Base-by-base conservation (phyloP, 2,888 invertebrate species). In the Eurytoma adleriae region DNA sequence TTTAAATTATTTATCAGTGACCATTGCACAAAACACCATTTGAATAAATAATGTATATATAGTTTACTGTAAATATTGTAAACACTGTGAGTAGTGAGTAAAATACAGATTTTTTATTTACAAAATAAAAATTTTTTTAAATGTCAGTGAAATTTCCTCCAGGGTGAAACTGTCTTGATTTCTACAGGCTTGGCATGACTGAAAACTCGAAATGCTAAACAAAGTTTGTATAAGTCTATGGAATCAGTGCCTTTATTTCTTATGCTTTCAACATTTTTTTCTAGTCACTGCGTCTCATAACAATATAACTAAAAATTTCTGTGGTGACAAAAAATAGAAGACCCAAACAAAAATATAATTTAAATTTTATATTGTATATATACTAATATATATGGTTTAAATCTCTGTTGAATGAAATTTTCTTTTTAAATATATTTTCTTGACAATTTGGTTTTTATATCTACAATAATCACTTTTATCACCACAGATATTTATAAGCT, bases 21-120 rank as follows among this genome's bases (percentile, higher is more conserved):
- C 77, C 76, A 61, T 82, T 79, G 71, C 20, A 56, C 12, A 66
- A 40, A 10, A 69, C 16, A n/a, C 18, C 13, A 78, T 59, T 72
- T 52, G 30, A 69, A 84, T 70, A 79, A 74, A 81, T 70, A 67
- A 74, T 75, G 73, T 71, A 80, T 74, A 78, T 73, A 74, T 73
- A 73, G 27, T 73, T 72, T 73, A 71, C 52, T 73, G 69, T 78
- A 78, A 77, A 79, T 79, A 80, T 70, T 40, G 68, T 67, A 79
- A 48, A 18, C 70, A 4, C 14, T 12, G 30, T 57, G 30, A 16
- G 18, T 64, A 69, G 14, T 18, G 18, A 57, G 30, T 64, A 54
- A 56, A 61, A 75, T 18, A 30, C 74, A 57, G 40, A 24, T 84
- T 62, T 80, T 75, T 83, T 80, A 83, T 81, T 80, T 62, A 74